Base-by-base conservation (phyloP, 1,140 invertebrate species). In the Phocides pigmalion region DNA sequence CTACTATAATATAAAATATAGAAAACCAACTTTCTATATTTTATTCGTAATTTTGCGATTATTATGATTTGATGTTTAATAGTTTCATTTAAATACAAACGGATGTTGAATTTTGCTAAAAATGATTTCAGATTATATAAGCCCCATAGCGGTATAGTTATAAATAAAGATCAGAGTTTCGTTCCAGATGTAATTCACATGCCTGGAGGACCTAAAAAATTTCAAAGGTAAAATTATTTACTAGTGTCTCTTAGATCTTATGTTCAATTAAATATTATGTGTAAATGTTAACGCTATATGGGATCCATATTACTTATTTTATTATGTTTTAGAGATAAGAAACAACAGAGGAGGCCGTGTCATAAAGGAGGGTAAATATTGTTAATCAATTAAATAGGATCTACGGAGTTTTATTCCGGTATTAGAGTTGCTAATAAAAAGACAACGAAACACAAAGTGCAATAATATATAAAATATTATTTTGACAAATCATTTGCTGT, bases 111-210 rank as follows among this genome's bases (percentile, higher is more conserved):
- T 22, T 22, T 5, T 22, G 2, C 5, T 22, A 22, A 35, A 12
- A 28, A 63, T 61, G 62, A 16, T 89, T 86, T 66, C 72, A 90
- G 87, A 4, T 72, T 90, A 25, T 82, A 75, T 51, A 82, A 81
- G 56, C 83, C 88, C 11, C 88, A 90, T 63, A 90, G 88, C 41
- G 88, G 88, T 9, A 82, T 90, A 19, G 66, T 89, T 14, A 76
- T 89, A 2, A 90, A 90, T 49, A 75, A 67, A 50, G 82, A 88
- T 35, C 78, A 78, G 41, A 68, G 74, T 9, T 89, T 71, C 49
- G 81, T 77, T 3, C 82, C 87, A 4, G 84, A 88, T 22, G 76
- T 81, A 4, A 74, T 81, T 11, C 59, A 68, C 32, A 58, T 82
- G 25, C 77, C 79, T n/a, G 87, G 79, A 19, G 87, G 79, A 16